Evolutionary conservation across 1,140 invertebrate genomes (phyloP), one percentile per base, ranked within the genome.

Genomic region (Lutraria rhynchaena): DNA sequence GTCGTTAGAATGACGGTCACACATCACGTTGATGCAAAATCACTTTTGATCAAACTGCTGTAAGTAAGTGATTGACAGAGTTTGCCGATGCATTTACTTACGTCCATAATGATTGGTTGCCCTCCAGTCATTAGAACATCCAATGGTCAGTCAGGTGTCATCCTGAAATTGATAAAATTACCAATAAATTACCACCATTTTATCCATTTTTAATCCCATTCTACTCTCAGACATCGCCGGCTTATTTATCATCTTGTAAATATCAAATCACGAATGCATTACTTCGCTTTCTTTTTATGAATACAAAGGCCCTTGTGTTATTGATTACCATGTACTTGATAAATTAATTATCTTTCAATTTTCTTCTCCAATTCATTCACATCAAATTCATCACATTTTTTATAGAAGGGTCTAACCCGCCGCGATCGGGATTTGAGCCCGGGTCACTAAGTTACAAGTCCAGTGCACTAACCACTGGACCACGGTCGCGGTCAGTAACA

Each of bases 61-160:
- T n/a, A 49, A 11, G 49, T 9, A 22, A 69, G 65, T 17, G 3
- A 49, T 22, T 69, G 7, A 46, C 37, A 46, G 24, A 22, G 3
- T 22, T 51, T 51, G 4, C 65, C 65, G 17, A 69, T 19, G 29
- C 65, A 46, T 5, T 17, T 7, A 13, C n/a, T 27, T 13, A 22
- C n/a, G 3, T 24, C 3, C 24, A 46, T 69, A 4, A 44, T 69
- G 24, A 69, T 24, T 7, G 65, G 65, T 27, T 69, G 65, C 22
- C 65, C 65, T 13, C 65, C 65, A 13, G 19, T 69, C 44, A 69
- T 46, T 15, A 69, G 29, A 22, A 24, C 22, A 4, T 4, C 27
- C 7, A 69, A 7, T n/a, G 46, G 65, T 44, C 65, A 69, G 19
- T 69, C 65, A 3, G 22, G 11, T 15, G 61, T 44, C 29, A 22